These are phyloP conservation scores for Mastacembelus armatus DNA, from an alignment of 2,797 vertebrate genomes.

Conservation along the genomic window DNA sequence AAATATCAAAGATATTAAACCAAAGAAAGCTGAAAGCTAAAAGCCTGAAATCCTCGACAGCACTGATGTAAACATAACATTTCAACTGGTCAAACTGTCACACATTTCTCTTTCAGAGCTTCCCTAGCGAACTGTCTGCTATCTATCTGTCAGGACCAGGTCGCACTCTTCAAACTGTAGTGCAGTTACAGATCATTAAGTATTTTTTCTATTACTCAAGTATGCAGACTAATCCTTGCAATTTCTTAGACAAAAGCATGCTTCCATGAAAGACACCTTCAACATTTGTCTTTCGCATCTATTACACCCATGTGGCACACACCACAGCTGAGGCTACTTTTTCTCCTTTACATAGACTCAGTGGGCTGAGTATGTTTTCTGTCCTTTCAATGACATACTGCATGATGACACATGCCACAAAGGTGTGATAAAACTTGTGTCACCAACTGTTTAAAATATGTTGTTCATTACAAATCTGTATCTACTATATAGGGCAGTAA, in stretches of 20 bases:
- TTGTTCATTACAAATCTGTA: constrained; percentile 17
- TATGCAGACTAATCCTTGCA: neutral
- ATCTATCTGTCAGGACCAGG: constrained; percentile 13
- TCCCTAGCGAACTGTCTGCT: neutral
- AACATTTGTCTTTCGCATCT: constrained; percentile 33
- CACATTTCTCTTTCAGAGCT: constrained; percentile 21
- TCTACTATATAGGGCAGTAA: neutral
- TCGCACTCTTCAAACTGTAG: neutral
- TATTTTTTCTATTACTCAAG: neutral
- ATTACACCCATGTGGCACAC: neutral
- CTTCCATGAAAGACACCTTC: neutral
- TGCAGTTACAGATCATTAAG: neutral
- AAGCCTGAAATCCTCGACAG: constrained; percentile 19
- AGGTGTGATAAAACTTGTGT: constrained; percentile 37
- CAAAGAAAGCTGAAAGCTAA: constrained; percentile 33
- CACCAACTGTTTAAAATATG: constrained; percentile 11
- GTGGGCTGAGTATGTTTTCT: neutral
- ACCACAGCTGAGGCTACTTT: constrained; percentile 1
- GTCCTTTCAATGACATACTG: neutral
- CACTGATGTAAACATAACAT: constrained; percentile 23
- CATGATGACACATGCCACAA: constrained; percentile 29
- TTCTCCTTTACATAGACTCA: constrained; percentile 27
- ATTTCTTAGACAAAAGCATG: neutral
- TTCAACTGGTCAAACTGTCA: constrained; percentile 43
- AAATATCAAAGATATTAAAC: constrained; percentile 51